phyloP scores from a whole-genome alignment of 1,140 invertebrate species.

The Calliphora vicina region DNA sequence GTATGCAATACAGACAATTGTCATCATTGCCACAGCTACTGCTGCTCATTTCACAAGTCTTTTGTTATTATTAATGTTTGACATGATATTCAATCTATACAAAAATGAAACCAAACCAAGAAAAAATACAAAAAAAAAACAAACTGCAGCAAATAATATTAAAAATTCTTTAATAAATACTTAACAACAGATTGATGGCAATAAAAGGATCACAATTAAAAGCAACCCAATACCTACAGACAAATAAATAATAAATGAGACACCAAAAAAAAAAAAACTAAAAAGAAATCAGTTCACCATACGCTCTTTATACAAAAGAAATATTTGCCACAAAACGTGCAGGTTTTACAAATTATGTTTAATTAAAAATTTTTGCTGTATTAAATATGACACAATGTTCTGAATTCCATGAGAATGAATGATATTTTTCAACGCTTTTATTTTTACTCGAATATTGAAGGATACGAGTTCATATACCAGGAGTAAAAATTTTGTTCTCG shows the following conservation, averaged over 20 bases:
- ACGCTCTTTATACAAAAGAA: background rate
- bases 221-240: background rate
- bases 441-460: background rate
- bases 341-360: slow-evolving; percentile 62
- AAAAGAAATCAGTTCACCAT: slow-evolving; percentile 6
- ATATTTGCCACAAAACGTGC: slow-evolving; percentile 47
- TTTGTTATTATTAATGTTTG: background rate
- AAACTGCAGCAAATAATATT: slow-evolving; percentile 7
- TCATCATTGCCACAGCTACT: too few relatives aligned
- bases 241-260: background rate
- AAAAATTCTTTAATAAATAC: slow-evolving; percentile 29
- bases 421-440: background rate
- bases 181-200: slow-evolving; percentile 34
- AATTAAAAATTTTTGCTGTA: slow-evolving; percentile 61
- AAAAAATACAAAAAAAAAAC: slow-evolving; percentile 22
- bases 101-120: too few relatives aligned
- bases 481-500: background rate
- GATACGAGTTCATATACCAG: too few relatives aligned
- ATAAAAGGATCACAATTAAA: slow-evolving; percentile 33
- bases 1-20: too few relatives aligned
- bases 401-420: slow-evolving; percentile 51
- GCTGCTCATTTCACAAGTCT: background rate
- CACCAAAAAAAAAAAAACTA: background rate
- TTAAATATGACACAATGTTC: slow-evolving; percentile 64
- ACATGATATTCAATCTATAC: background rate